phyloP scores from a whole-genome alignment of 1,140 invertebrate species.

The Cylas formicarius region DNA sequence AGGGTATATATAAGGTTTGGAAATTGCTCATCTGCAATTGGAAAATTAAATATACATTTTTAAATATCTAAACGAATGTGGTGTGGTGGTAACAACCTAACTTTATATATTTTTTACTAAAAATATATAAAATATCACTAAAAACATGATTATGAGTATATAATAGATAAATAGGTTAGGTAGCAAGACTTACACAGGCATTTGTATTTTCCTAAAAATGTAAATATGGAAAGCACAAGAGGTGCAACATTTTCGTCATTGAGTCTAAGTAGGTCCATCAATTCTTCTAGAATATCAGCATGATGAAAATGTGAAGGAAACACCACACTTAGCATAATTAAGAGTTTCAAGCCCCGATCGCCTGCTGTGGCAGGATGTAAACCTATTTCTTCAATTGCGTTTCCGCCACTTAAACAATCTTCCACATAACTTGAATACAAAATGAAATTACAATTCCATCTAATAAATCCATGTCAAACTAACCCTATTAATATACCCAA shows the following conservation, averaged over 20 bases:
- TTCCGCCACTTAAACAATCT: slow-evolving; percentile 60
- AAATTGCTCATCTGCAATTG: slow-evolving; percentile 60
- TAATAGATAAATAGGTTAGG: no score
- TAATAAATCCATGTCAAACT: background rate
- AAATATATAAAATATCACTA: no score
- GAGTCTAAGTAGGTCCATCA: slow-evolving; percentile 69
- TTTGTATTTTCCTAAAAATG: slow-evolving; percentile 81
- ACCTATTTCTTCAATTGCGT: slow-evolving; percentile 66
- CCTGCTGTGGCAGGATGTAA: slow-evolving; percentile 72
- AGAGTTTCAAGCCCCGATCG: slow-evolving; percentile 71
- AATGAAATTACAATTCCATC: background rate
- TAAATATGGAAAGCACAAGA: slow-evolving; percentile 72
- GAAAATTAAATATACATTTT: background rate
- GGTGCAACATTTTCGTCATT: slow-evolving; percentile 80
- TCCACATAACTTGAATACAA: slow-evolving; percentile 49
- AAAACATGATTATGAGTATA: no score
- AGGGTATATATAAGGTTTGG: slow-evolving; percentile 63
- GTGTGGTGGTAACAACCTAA: no score
- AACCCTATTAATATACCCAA: slow-evolving; percentile 60
- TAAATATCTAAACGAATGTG: no score
- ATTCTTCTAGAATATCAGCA: slow-evolving; percentile 70
- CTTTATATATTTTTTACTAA: no score
- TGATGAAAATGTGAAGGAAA: slow-evolving; percentile 90
- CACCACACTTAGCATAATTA: slow-evolving; percentile 80
- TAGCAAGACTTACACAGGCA: slow-evolving; percentile 63